Percentiles rank a stretch among this genome's conserved stretches.
Conservation (phyloP, 2,113 vertebrate species). For the Mus musculus region DNA sequence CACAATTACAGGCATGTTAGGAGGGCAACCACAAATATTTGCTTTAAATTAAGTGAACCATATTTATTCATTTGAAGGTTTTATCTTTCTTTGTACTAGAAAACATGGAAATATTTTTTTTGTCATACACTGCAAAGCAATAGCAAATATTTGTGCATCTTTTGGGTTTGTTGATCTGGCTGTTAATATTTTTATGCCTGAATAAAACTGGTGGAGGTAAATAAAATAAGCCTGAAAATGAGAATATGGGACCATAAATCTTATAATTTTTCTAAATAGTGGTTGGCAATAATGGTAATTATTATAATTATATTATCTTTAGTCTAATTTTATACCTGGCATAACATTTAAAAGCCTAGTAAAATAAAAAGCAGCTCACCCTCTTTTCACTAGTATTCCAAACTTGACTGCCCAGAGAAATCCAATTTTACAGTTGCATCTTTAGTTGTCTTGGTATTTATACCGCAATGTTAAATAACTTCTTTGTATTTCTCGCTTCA, state of each 20-base stretch:
- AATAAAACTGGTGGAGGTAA: constrained; percentile 24
- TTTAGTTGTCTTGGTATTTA: not conserved
- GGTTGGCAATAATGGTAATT: constrained; percentile 26
- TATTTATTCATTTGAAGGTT: constrained; percentile 44
- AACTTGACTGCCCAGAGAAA: not conserved
- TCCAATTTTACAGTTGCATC: not conserved
- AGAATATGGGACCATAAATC: constrained; percentile 28
- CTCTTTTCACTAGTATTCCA: not conserved
- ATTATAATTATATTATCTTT: constrained; percentile 58
- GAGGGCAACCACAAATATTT: constrained; percentile 31
- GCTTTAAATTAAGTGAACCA: constrained; percentile 59
- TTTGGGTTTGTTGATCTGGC: constrained; percentile 25
- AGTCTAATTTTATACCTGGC: constrained; percentile 24
- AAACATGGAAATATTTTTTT: constrained; percentile 45
- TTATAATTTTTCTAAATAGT: constrained; percentile 29
- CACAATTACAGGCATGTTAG: constrained; percentile 31
- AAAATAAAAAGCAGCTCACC: constrained; percentile 33
- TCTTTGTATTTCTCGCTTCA: not conserved
- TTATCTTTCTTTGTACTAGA: constrained; percentile 26
- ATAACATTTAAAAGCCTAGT: constrained; percentile 49
- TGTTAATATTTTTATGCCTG: constrained; percentile 32
- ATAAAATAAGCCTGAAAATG: constrained; percentile 34
- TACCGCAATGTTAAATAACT: not conserved
- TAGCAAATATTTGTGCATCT: constrained; percentile 27
- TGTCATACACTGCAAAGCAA: not conserved